phyloP scores from a whole-genome alignment of 2,113 vertebrate genomes.

The Gymnogyps californianus region DNA sequence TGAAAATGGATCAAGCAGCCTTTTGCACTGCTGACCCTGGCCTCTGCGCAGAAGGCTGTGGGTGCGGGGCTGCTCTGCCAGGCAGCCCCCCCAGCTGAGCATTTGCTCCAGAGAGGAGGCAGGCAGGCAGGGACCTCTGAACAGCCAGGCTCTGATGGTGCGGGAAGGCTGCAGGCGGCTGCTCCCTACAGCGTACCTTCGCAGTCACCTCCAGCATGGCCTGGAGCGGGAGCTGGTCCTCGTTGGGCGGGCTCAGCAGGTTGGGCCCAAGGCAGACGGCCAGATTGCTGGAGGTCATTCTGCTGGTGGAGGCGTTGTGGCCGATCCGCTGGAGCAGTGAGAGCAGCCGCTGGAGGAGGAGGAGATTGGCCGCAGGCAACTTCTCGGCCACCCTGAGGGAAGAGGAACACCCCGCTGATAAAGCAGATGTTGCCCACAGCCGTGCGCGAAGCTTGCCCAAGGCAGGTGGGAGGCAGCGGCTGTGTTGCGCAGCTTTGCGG shows the following conservation, averaged over 20 bases:
- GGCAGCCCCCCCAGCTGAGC: accelerated
- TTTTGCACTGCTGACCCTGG: neutral
- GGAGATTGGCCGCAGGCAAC: neutral
- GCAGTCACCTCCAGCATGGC: neutral
- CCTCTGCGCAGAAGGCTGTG: neutral
- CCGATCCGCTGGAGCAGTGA: neutral
- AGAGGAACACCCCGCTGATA: too few relatives aligned
- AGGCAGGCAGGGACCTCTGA: neutral
- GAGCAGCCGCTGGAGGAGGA: neutral
- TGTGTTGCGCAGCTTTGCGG: too few relatives aligned
- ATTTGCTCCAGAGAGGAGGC: neutral
- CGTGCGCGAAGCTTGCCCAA: too few relatives aligned
- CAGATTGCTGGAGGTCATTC: neutral
- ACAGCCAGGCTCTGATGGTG: neutral
- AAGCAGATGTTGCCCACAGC: too few relatives aligned
- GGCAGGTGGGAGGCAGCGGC: too few relatives aligned
- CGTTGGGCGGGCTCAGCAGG: too few relatives aligned
- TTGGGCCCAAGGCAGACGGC: neutral
- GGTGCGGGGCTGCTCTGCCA: too few relatives aligned
- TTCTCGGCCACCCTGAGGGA: too few relatives aligned
- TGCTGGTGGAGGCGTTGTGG: neutral
- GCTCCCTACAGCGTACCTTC: neutral
- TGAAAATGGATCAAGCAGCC: accelerated
- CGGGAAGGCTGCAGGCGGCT: neutral
- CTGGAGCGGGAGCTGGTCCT: neutral